phyloP scores from a whole-genome alignment of 2,888 invertebrate genomes.

The Xanthia togata region DNA sequence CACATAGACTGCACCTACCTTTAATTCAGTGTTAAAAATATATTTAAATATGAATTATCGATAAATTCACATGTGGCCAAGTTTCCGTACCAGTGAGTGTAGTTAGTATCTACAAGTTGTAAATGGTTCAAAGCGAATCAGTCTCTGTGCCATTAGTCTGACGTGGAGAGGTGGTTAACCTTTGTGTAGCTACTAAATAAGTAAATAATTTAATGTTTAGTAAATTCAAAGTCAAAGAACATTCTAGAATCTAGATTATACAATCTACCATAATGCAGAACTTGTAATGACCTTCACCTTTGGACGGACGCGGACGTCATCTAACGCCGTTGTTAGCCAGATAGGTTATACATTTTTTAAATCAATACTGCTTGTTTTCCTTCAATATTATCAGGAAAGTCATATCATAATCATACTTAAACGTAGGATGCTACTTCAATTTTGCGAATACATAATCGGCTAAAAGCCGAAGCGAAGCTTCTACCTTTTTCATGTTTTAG shows the following conservation, averaged over 20 bases:
- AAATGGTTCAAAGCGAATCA: slow-evolving; percentile 10
- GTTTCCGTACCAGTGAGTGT: too few relatives aligned
- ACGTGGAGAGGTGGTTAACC: slow-evolving; percentile 3
- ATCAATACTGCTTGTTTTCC: background rate
- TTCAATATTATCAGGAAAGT: background rate
- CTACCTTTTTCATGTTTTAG: background rate
- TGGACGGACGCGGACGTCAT: background rate
- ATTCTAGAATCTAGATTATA: background rate
- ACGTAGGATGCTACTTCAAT: background rate
- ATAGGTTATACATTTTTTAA: background rate
- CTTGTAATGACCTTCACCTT: slow-evolving; percentile 24
- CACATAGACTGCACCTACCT: too few relatives aligned
- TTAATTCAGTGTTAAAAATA: too few relatives aligned
- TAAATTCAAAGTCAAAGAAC: background rate
- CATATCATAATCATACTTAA: background rate
- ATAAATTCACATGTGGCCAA: too few relatives aligned
- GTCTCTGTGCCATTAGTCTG: slow-evolving; percentile 19
- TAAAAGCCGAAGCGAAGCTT: background rate
- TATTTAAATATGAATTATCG: too few relatives aligned
- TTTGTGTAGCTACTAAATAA: slow-evolving; percentile 1
- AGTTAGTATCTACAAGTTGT: background rate
- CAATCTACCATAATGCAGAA: slow-evolving; percentile 9
- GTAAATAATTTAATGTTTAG: slow-evolving; percentile 8
- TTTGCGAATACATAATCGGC: background rate
- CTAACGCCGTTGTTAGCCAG: slow-evolving; percentile 11